These are phyloP conservation scores for Dioctria rufipes DNA, from an alignment of 2,888 invertebrate genomes.

Conservation along the genomic window DNA sequence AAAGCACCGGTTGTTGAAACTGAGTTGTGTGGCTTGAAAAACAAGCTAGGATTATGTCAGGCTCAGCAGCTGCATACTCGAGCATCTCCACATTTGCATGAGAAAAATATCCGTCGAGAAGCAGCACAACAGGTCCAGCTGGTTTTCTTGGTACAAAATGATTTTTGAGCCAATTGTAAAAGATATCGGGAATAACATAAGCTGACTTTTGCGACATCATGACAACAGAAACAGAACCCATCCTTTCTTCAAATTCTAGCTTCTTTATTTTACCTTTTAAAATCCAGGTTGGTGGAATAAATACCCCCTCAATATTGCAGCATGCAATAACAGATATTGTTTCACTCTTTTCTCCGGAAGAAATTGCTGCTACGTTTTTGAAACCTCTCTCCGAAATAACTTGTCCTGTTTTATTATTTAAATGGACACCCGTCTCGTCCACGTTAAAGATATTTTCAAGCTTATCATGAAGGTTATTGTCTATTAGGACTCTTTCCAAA, in stretches of 20 bases:
- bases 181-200: neutral
- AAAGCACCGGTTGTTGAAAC: too few species aligned
- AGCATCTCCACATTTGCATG: constrained; percentile 5
- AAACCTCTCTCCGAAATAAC: neutral
- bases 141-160: neutral
- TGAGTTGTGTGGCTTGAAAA: neutral
- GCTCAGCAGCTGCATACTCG: neutral
- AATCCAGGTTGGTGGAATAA: neutral
- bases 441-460: too few species aligned
- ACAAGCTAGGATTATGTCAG: neutral
- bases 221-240: neutral
- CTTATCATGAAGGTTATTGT: too few species aligned
- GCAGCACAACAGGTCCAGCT: neutral
- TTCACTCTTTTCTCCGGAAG: neutral
- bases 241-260: neutral
- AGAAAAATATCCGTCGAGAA: neutral
- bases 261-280: neutral
- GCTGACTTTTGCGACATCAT: constrained; percentile 11
- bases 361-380: neutral
- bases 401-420: neutral
- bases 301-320: neutral
- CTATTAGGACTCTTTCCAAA: too few species aligned
- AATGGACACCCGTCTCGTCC: neutral
- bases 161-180: neutral
- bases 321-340: constrained; percentile 3